Evolutionary conservation across 2,797 vertebrate genomes (phyloP), one percentile per base, ranked within the genome.

Genomic region (Acanthopagrus latus): DNA sequence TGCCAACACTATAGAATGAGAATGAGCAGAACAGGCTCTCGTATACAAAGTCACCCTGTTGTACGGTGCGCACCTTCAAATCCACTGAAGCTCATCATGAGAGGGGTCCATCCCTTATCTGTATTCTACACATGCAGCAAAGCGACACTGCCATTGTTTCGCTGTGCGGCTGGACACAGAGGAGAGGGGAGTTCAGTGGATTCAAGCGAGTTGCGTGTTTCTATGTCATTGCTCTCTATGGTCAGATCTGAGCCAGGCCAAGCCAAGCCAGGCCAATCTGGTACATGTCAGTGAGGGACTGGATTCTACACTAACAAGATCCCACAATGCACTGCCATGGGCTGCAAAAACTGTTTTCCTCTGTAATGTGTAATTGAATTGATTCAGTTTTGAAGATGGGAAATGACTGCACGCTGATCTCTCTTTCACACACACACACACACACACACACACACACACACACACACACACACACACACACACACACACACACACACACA

Each of bases 1-100:
- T 86, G 80, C 87, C 91, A 88, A 64, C 76, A 66, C 81, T 85
- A 88, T 88, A 85, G 88, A 93, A 89, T 89, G 77, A 84, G 80
- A 91, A 92, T 76, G 66, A 88, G 76, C 83, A 86, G 78, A 91
- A 80, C 75, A 63, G 6, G 25, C 71, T 66, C 72, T 48, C 66
- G 59, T 76, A 65, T 72, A 84, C 21, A 70, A 79, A 82, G 76
- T 72, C 69, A 60, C 16, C 33, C 72, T 54, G 71, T 46, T 33
- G 12, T 23, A 14, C 3, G 20, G 23, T 43, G 20, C 60, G 66
- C 27, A 62, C 74, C 0, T 25, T 76, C 62, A 41, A 1, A 50
- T 71, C 59, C 65, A 38, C 3, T 55, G 21, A 10, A 25, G 63
- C 47, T 79, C 14, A 70, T 85, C 44, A 23, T n/a, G 13, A 38